Base-by-base conservation (phyloP, 2,113 vertebrate genomes). In the Pomatostomus ruficeps region DNA sequence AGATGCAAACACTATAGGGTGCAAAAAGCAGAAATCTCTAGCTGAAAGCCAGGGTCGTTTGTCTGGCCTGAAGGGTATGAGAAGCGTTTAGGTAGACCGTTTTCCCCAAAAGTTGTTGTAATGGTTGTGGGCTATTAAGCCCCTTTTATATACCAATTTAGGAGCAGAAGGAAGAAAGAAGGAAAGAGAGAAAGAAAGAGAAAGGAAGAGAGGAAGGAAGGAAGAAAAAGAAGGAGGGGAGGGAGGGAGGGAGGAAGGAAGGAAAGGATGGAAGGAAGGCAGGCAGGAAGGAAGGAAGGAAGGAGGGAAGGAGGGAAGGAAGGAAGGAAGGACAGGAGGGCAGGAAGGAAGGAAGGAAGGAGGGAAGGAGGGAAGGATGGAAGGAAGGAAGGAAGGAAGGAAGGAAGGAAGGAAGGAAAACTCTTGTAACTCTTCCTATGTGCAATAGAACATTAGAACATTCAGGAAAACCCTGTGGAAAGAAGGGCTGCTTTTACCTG, bases 1-100 rank as follows among this genome's bases (percentile, higher is more conserved):
- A 94, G 55, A 62, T 79, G 63, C 45, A 79, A 89, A 89, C 19
- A 52, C 1, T n/a, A 36, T 43, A 85, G 51, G 28, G 42, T 82
- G 21, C 35, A 87, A 89, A 89, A 88, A 62, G 28, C 31, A 95
- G 33, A 68, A 85, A 49, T 48, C 13, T 85, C 48, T 46, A 84
- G 16, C 58, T 89, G 54, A 81, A 88, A 87, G 46, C 12, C 36
- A 51, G 35, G 2, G 11, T 68, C 31, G 4, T 75, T 61, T 68
- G 40, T 48, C 38, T 87, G 54, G 35, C 19, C 45, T 76, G 33
- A 59, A 49, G 15, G 10, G 3, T 36, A 13, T 62, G 61, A 52
- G 9, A 70, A 28, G n/a, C 49, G 14, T 67, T 92, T 66, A 57
- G 66, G 16, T 19, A 63, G 28, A 48, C 7, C 6, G 22, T 78